Conservation (phyloP, 2,888 invertebrate species). For the Patella caerulea region DNA sequence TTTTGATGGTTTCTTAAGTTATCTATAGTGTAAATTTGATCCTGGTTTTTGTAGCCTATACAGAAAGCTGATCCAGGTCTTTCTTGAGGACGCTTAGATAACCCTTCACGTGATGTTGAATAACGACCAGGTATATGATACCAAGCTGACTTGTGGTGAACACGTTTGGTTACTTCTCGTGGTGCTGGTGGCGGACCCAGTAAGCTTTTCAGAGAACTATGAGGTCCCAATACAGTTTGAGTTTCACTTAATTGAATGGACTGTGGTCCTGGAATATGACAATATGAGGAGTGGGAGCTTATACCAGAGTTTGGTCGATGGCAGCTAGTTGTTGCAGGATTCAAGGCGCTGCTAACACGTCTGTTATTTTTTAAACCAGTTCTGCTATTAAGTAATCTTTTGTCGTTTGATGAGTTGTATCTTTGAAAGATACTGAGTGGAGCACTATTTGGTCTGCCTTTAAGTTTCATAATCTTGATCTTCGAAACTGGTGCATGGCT, state of each 20-base stretch:
- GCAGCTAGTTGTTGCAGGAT: conserved; percentile 36
- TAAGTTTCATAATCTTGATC: neutral
- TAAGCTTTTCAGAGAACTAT: conserved; percentile 54
- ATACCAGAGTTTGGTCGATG: conserved; percentile 35
- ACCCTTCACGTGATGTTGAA: conserved; percentile 48
- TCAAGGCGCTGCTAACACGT: conserved; percentile 39
- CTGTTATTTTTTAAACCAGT: conserved; percentile 41
- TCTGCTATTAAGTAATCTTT: neutral
- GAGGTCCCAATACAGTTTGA: conserved; percentile 57
- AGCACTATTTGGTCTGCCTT: neutral
- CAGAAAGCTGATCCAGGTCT: conserved; percentile 28
- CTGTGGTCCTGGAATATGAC: conserved; percentile 51
- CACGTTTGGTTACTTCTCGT: conserved; percentile 38
- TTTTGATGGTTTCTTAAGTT: too few species aligned
- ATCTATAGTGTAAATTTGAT: too few species aligned
- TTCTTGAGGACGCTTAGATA: conserved; percentile 56
- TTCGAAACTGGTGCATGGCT: neutral
- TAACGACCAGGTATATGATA: conserved; percentile 68
- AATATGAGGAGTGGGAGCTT: conserved; percentile 44
- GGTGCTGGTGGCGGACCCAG: conserved; percentile 48
- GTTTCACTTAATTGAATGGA: conserved; percentile 49
- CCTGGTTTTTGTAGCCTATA: neutral
- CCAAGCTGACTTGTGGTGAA: conserved; percentile 65
- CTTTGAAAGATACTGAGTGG: conserved; percentile 13
- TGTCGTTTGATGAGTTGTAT: conserved; percentile 30